Conservation (phyloP, 2,888 invertebrate genomes). For the Drosophila bunnanda region DNA sequence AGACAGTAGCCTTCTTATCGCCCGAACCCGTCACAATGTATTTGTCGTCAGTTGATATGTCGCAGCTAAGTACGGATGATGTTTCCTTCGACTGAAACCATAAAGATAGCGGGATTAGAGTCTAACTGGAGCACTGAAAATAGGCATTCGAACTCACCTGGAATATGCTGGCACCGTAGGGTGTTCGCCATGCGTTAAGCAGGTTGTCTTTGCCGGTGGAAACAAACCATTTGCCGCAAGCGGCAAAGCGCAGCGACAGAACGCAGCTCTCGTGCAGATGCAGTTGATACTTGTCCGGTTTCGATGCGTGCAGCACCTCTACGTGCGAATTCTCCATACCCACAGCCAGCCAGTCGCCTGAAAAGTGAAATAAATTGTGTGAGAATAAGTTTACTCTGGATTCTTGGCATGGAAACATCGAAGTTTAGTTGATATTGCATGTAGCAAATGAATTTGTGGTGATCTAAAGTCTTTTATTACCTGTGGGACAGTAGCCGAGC, state of each 20-base stretch:
- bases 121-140: no score
- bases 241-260: conserved; percentile 96
- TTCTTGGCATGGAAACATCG: background rate
- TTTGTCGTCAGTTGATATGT: conserved; percentile 98
- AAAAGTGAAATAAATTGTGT: background rate
- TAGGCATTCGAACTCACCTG: conserved; percentile 88
- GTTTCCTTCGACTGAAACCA: conserved; percentile 94
- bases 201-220: conserved; percentile 99
- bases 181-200: conserved; percentile 98
- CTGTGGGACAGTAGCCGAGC: conserved; percentile 96
- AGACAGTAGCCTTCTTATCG: conserved; percentile 98
- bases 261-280: conserved; percentile 99
- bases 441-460: background rate
- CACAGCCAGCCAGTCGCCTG: conserved; percentile 97
- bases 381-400: background rate
- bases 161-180: conserved; percentile 99
- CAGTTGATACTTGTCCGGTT: conserved; percentile 97
- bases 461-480: conserved; percentile 73
- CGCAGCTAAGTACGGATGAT: conserved; percentile 98
- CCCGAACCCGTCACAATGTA: conserved; percentile 99
- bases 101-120: conserved; percentile 29
- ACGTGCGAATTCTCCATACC: conserved; percentile 99
- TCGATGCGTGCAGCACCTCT: conserved; percentile 95
- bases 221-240: conserved; percentile 99
- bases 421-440: background rate